A percentile compares a stretch with the other conserved stretches of the same genome.
These are phyloP conservation scores for Cirrhinus molitorella DNA, from an alignment of 2,797 vertebrate species.

Conservation along the genomic window DNA sequence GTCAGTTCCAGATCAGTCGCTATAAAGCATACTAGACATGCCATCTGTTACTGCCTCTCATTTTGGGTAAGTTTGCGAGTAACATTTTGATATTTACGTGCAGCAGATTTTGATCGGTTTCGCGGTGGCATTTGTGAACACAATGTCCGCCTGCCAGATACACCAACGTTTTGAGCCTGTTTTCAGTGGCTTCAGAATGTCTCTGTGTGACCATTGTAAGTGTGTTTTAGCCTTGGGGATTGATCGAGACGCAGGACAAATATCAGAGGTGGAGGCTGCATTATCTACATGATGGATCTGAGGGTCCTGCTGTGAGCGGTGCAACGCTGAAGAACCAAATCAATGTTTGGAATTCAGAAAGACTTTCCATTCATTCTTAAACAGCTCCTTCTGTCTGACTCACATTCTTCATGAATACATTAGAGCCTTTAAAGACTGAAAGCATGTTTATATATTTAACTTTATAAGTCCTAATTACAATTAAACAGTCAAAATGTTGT, in stretches of 20 bases:
- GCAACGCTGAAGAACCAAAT: neutral
- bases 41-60: neutral
- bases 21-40: neutral
- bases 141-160: neutral
- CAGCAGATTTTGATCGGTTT: neutral
- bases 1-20: neutral
- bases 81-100: neutral
- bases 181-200: slow-evolving; percentile 9
- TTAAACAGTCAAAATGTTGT: slow-evolving; percentile 4
- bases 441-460: slow-evolving; percentile 6
- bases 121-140: neutral
- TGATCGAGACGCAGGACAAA: slow-evolving; percentile 16
- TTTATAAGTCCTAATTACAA: slow-evolving; percentile 18
- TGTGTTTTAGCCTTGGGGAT: slow-evolving; percentile 26
- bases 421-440: slow-evolving; percentile 6
- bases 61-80: neutral
- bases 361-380: neutral
- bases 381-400: neutral
- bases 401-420: neutral
- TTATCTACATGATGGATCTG: slow-evolving; percentile 45
- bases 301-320: slow-evolving; percentile 35
- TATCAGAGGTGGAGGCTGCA: slow-evolving; percentile 33
- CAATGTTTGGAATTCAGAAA: slow-evolving; percentile 10
- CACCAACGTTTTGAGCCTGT: neutral
- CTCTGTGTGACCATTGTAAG: slow-evolving; percentile 22